Evolutionary conservation across 2,797 vertebrate species (phyloP).

Genomic region (Gymnodraco acuticeps): DNA sequence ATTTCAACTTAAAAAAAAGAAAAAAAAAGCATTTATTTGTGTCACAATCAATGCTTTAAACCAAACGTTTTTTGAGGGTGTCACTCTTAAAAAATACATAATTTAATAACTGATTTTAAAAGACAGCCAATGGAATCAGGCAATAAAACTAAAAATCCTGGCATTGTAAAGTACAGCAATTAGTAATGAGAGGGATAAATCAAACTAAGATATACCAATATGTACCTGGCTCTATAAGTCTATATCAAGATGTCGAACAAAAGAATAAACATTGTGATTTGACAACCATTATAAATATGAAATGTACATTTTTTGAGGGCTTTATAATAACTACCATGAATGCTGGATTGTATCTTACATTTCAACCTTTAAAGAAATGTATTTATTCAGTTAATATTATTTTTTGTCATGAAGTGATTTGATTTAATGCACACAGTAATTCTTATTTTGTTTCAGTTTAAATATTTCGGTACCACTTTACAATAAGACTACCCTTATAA

Average conservation of each 20-base stretch:
- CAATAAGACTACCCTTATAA: too few relatives aligned
- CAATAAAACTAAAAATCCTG: not conserved
- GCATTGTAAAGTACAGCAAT: not conserved
- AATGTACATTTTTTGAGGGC: not conserved
- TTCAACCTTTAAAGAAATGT: not conserved
- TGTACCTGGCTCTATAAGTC: not conserved
- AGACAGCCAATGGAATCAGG: not conserved
- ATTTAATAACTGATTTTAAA: not conserved
- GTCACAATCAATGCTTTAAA: not conserved
- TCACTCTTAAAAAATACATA: not conserved
- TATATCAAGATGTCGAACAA: not conserved
- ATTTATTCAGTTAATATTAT: not conserved
- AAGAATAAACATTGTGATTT: not conserved
- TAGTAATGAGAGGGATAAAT: not conserved
- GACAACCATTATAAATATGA: not conserved
- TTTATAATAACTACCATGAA: not conserved
- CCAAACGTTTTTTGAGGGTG: not conserved
- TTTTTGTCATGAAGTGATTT: not conserved
- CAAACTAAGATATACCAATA: not conserved
- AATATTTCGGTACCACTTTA: not conserved
- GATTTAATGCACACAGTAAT: not conserved
- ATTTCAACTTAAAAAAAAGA: not conserved
- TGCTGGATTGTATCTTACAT: not conserved
- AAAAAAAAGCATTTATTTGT: not conserved
- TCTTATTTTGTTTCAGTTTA: not conserved